Evolutionary conservation across 2,888 invertebrate species (phyloP), one percentile per base, ranked within the genome.

Genomic region (Hirudinaria manillensis): DNA sequence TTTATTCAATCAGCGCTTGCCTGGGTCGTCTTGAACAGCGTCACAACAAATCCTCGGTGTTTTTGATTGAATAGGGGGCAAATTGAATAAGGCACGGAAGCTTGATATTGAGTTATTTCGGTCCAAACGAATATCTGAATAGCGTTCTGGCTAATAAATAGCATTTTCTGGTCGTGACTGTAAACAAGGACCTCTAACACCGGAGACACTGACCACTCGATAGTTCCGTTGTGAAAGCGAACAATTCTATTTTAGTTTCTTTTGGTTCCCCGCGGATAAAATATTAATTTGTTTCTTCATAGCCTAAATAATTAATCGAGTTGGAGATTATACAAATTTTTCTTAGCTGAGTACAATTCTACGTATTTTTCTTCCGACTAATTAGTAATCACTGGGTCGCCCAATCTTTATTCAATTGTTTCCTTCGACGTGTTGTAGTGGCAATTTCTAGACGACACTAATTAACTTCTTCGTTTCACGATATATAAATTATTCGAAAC

Each of bases 11-110:
- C 45, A 45, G 45, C 45, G 3, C 45, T 45, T 45, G 45, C 45
- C 45, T 45, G 45, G 24, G 61, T 61, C 61, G 24, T 29, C 61
- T 61, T 61, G 61, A 61, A 61, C 61, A n/a, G 3, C 61, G 19
- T 29, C 24, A n/a, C 10, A 29, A 61, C 24, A 24, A 61, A 29
- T 61, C 29, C 61, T 61, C 61, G 24, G 21, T 24, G 24, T 61
- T 4, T 61, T 6, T 61, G 61, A 61, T 61, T 61, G 61, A 61
- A 61, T 61, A 61, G 61, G 29, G 13, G 29, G 61, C 61, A 61
- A 61, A 61, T 61, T 61, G 61, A 61, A 61, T 61, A 61, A 61
- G 29, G 61, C 61, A 61, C 24, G 61, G 24, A 61, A 61, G 61
- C 61, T 61, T 61, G 29, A 61, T 61, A 61, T 61, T 61, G 61